Evolutionary conservation across 92 coral and sea anemone species (phyloP), one percentile per base, ranked within the genome.

Genomic region (Porites divaricata): DNA sequence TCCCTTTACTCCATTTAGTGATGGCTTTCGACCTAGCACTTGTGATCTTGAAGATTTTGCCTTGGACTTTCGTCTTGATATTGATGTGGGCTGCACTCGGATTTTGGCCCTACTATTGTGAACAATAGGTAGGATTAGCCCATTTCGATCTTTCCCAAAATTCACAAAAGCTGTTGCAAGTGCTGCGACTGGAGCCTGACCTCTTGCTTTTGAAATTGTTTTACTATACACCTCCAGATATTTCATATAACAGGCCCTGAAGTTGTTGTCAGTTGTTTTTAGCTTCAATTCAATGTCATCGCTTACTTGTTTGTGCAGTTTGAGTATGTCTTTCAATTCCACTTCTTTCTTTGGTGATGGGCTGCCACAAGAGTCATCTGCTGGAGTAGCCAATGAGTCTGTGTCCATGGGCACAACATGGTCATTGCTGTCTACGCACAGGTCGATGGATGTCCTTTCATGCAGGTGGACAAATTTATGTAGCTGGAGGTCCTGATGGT

Each of bases 71-170:
- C 85, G 14, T 83, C 89, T 74, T 19, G 88, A 70, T 67, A 82
- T 78, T 61, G 92, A 65, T 63, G 88, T 88, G 52, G 92, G 81
- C 56, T 84, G 92, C 4, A 88, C 89, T 68, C 80, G 45, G 24
- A 89, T 77, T 65, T 68, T 77, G 51, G 35, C 59, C 69, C 58
- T 54, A 64, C 81, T 35, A 15, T 78, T 77, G 72, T 70, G 89
- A n/a, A 86, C 85, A 74, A 85, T 63, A 58, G 86, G 85, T 35
- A 69, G 63, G 5, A 63, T 71, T 8, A 23, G 76, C 2, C 85
- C 85, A 50, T 68, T 54, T 52, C n/a, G 69, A 48, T 86, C 77
- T 20, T 65, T 83, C 10, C 91, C 88, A 88, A 83, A 83, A 17
- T 59, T 65, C 22, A 65, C 83, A 63, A 79, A 84, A 12, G 83